Conservation (phyloP, 2,797 vertebrate species). For the Lutjanus campechanus region DNA sequence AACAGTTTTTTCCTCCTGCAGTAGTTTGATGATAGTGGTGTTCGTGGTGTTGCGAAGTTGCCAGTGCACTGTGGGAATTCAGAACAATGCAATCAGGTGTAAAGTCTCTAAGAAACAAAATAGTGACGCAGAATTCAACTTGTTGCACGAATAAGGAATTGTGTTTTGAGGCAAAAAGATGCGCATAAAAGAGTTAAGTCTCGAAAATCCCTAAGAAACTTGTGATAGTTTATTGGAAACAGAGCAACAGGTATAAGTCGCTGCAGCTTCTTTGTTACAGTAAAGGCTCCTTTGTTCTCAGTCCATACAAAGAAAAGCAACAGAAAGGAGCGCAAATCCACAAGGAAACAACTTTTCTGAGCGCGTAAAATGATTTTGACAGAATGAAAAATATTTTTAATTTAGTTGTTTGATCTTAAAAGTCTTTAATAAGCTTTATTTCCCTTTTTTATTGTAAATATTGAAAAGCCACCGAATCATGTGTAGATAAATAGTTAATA, state of each 20-base stretch:
- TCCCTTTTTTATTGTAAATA: slow-evolving; percentile 5
- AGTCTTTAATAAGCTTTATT: slow-evolving; percentile 36
- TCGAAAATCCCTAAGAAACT: slow-evolving; percentile 57
- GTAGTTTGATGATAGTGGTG: slow-evolving; percentile 24
- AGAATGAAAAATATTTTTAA: background rate
- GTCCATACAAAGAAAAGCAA: slow-evolving; percentile 74
- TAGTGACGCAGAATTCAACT: slow-evolving; percentile 56
- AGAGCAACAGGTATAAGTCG: slow-evolving; percentile 94
- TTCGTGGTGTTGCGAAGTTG: slow-evolving; percentile 64
- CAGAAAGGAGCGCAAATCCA: slow-evolving; percentile 70
- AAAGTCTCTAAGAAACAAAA: slow-evolving; percentile 70
- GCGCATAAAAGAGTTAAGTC: background rate
- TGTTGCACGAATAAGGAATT: slow-evolving; percentile 45
- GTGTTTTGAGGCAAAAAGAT: background rate
- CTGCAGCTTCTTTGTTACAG: slow-evolving; percentile 85
- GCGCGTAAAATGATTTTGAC: slow-evolving; percentile 6
- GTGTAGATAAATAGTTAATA: background rate
- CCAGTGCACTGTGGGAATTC: slow-evolving; percentile 70
- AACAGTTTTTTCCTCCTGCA: slow-evolving; percentile 21
- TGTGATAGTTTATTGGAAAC: slow-evolving; percentile 64
- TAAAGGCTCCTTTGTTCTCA: slow-evolving; percentile 87
- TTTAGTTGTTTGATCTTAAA: background rate
- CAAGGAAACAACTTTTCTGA: slow-evolving; percentile 52
- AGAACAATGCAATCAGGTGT: slow-evolving; percentile 83
- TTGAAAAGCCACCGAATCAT: background rate